phyloP scores from a whole-genome alignment of 2,113 vertebrate species.

The Macquaria australasica region DNA sequence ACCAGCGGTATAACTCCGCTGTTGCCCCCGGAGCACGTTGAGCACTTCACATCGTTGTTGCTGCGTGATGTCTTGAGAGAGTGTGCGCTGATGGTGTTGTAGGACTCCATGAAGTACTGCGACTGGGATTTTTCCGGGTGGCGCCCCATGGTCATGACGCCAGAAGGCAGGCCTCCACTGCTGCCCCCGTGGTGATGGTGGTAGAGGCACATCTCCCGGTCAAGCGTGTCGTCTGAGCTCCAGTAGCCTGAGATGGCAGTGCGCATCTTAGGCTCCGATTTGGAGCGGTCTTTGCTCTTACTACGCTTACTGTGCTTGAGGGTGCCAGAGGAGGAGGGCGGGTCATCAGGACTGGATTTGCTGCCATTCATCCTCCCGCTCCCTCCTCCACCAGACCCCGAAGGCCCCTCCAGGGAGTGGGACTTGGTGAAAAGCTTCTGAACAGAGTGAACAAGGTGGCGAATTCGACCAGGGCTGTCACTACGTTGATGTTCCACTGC shows the following conservation, averaged over 20 bases:
- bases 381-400: constrained; percentile 73
- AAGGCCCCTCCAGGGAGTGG: constrained; percentile 89
- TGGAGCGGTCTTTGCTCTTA: constrained; percentile 97
- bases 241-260: constrained; percentile 96
- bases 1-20: constrained; percentile 65
- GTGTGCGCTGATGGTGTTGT: constrained; percentile 95
- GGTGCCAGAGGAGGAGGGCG: constrained; percentile 76
- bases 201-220: constrained; percentile 85
- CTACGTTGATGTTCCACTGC: constrained; percentile 92
- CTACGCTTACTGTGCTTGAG: constrained; percentile 88
- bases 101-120: constrained; percentile 95
- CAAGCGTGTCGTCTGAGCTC: constrained; percentile 94
- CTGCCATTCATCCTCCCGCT: constrained; percentile 81
- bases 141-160: constrained; percentile 95
- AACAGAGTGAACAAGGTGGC: constrained; percentile 95
- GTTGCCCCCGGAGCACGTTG: constrained; percentile 81
- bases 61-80: constrained; percentile 95
- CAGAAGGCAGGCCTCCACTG: constrained; percentile 81
- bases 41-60: constrained; percentile 89
- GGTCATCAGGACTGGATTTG: constrained; percentile 83
- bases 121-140: constrained; percentile 89
- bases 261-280: constrained; percentile 93
- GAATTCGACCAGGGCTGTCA: constrained; percentile 95
- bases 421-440: constrained; percentile 95
- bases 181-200: constrained; percentile 81